phyloP scores from a whole-genome alignment of 2,113 vertebrate species.

The Arothron firmamentum region DNA sequence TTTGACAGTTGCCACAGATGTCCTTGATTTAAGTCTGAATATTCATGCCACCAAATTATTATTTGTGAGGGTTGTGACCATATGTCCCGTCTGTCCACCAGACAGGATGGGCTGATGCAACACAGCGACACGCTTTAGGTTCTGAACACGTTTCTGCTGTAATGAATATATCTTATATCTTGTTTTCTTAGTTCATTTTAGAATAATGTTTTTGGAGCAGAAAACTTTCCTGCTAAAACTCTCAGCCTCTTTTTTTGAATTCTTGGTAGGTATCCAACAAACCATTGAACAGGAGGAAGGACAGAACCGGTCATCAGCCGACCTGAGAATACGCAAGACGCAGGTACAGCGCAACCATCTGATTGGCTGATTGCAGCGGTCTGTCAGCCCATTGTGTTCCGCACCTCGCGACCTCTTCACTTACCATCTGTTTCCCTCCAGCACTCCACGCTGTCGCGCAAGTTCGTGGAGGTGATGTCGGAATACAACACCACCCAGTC shows the following conservation, averaged over 20 bases:
- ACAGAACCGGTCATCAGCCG: conserved; percentile 88
- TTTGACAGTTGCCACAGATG: background rate
- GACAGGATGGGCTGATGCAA: background rate
- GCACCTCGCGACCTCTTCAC: background rate
- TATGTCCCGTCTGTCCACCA: background rate
- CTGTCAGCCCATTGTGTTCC: background rate
- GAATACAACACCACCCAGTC: conserved; percentile 93
- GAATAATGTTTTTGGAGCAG: no score
- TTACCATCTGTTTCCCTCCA: conserved; percentile 33
- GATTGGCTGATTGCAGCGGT: background rate
- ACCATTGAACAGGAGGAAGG: conserved; percentile 93
- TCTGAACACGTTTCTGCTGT: no score
- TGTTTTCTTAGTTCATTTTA: no score
- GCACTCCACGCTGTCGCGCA: conserved; percentile 89
- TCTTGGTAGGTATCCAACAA: conserved; percentile 85
- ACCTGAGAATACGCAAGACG: conserved; percentile 95
- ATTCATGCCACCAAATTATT: background rate
- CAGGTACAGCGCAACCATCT: conserved; percentile 77
- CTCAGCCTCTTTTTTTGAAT: conserved; percentile 1
- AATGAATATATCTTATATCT: no score
- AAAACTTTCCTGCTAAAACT: no score
- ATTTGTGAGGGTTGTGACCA: background rate
- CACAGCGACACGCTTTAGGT: no score
- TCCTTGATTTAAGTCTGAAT: background rate
- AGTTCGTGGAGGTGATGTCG: conserved; percentile 94